Conservation (phyloP, 2,888 invertebrate species). For the Blera fallax region DNA sequence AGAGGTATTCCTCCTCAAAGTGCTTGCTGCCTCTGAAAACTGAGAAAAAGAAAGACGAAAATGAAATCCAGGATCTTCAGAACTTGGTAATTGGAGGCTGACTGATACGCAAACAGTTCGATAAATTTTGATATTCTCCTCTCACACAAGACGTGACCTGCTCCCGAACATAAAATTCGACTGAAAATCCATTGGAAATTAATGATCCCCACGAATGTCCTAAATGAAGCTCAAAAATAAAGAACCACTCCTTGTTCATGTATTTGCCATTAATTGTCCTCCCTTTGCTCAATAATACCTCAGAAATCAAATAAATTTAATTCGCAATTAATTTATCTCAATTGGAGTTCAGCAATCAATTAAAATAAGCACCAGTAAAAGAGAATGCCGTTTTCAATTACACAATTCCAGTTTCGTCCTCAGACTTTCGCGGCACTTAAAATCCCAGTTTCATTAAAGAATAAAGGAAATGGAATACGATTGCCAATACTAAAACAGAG, state of each 20-base stretch:
- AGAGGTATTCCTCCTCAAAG: no score
- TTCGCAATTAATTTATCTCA: conserved; percentile 38
- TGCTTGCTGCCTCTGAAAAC: no score
- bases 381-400: conserved; percentile 53
- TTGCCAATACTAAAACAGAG: conserved; percentile 27
- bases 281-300: not conserved
- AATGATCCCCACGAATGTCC: conserved; percentile 4
- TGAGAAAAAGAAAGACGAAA: no score
- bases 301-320: conserved; percentile 24
- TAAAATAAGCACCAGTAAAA: conserved; percentile 51
- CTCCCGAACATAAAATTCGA: no score
- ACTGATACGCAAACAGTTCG: no score
- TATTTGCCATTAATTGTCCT: not conserved
- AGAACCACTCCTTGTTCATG: not conserved
- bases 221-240: not conserved
- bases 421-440: conserved; percentile 50
- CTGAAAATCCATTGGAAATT: not conserved
- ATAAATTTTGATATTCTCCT: no score
- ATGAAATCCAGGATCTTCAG: no score
- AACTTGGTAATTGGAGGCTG: no score
- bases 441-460: conserved; percentile 56
- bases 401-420: conserved; percentile 35
- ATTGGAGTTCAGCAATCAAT: conserved; percentile 62
- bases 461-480: conserved; percentile 56
- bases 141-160: no score